Percentiles rank a stretch among this genome's conserved stretches.
Evolutionary conservation across 1,140 invertebrate genomes (phyloP).

Genomic region (Mya arenaria): DNA sequence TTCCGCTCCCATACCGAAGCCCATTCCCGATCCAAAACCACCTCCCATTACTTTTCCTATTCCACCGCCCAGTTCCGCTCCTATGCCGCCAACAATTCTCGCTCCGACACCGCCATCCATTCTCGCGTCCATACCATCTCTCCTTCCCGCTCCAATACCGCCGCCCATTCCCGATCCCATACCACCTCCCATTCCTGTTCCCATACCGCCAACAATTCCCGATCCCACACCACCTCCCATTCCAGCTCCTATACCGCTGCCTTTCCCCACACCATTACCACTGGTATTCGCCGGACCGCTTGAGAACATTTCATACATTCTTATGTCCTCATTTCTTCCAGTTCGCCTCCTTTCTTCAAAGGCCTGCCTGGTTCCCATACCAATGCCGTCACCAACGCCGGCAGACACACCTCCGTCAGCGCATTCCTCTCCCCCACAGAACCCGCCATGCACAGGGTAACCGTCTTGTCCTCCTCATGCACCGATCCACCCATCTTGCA

Average conservation of each 20-base stretch:
- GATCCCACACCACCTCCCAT: background rate
- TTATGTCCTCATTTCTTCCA: conserved; percentile 18
- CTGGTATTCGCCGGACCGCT: background rate
- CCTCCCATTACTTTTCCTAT: conserved; percentile 3
- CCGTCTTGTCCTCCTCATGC: conserved; percentile 8
- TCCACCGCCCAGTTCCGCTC: conserved; percentile 2
- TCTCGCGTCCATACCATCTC: too few species aligned
- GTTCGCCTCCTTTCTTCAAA: background rate
- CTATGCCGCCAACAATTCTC: background rate
- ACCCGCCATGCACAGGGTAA: conserved; percentile 42
- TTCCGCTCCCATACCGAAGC: background rate
- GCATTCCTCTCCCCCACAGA: conserved; percentile 3
- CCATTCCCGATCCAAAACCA: background rate
- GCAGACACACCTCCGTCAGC: background rate
- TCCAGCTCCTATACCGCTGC: background rate
- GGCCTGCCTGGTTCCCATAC: background rate
- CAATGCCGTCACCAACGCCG: conserved; percentile 15
- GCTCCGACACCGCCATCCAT: background rate
- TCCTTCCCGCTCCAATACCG: background rate
- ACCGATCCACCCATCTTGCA: conserved; percentile 10
- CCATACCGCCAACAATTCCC: background rate
- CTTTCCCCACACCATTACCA: background rate
- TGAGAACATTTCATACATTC: conserved; percentile 22
- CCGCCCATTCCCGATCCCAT: background rate
- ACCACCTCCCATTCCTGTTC: background rate